Evolutionary conservation across 2,888 invertebrate genomes (phyloP).

Genomic region (Pandemis heparana): DNA sequence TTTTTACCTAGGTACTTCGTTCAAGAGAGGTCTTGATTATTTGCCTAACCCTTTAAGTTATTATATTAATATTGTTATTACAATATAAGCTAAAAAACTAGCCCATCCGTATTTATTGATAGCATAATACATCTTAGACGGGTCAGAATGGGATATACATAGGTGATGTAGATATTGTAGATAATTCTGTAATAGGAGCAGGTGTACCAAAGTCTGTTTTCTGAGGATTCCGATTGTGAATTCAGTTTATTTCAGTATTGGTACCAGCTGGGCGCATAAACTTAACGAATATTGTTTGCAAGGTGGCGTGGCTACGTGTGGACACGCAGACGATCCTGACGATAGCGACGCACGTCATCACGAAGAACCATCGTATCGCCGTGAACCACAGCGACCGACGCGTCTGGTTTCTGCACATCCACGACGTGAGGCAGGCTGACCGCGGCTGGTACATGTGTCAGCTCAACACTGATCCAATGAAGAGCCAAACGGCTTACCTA

Average conservation of each 20-base stretch:
- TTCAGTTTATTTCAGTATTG: background rate
- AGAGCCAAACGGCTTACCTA: conserved; percentile 94
- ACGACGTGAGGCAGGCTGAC: conserved; percentile 93
- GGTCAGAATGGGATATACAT: background rate
- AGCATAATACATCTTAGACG: background rate
- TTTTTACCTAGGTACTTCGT: background rate
- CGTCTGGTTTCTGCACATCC: conserved; percentile 95
- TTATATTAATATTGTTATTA: too few relatives aligned
- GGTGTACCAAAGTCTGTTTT: too few relatives aligned
- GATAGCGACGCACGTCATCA: conserved; percentile 95
- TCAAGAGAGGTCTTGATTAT: background rate
- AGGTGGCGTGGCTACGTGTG: conserved; percentile 96
- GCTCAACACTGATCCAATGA: conserved; percentile 97
- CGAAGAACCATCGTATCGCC: conserved; percentile 94
- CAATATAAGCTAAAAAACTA: too few relatives aligned
- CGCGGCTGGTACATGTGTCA: conserved; percentile 97
- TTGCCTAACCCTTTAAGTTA: too few relatives aligned
- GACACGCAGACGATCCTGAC: conserved; percentile 97
- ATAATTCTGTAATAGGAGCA: too few relatives aligned
- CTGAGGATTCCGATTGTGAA: too few relatives aligned
- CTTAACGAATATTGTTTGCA: conserved; percentile 39
- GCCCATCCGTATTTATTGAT: background rate
- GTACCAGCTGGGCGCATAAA: background rate
- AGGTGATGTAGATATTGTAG: too few relatives aligned
- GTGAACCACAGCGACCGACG: conserved; percentile 94